Conservation (phyloP, 2,797 vertebrate species). For the Carduelis carduelis region DNA sequence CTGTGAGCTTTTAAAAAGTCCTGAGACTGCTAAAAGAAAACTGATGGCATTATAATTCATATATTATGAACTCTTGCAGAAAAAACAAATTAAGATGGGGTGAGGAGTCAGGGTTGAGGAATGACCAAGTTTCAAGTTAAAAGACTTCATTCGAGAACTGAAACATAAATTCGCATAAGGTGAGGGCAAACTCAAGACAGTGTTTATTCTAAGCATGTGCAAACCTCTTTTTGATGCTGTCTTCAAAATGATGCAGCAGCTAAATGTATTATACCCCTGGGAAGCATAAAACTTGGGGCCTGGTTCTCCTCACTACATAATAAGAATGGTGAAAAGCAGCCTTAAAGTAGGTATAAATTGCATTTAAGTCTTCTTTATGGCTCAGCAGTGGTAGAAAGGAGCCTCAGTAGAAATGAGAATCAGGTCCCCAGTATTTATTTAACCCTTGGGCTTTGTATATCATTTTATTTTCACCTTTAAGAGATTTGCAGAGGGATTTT, state of each 20-base stretch:
- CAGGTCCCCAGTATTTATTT: slow-evolving; percentile 19
- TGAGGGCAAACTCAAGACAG: not conserved
- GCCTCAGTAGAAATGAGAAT: slow-evolving; percentile 3
- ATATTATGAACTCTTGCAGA: not conserved
- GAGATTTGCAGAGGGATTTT: slow-evolving; percentile 49
- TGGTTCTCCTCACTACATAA: slow-evolving; percentile 31
- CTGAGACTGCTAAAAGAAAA: not conserved
- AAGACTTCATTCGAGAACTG: not conserved
- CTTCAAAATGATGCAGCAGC: slow-evolving; percentile 32
- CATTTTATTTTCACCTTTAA: slow-evolving; percentile 43
- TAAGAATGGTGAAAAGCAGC: slow-evolving; percentile 43
- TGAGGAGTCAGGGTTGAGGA: not conserved
- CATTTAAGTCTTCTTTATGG: slow-evolving; percentile 45
- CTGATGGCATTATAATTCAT: not conserved
- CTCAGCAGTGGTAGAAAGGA: slow-evolving; percentile 12
- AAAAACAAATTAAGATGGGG: not conserved
- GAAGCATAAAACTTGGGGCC: slow-evolving; percentile 39
- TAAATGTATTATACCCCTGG: slow-evolving; percentile 23
- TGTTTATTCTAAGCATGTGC: slow-evolving; percentile 38
- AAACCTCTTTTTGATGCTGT: slow-evolving; percentile 34
- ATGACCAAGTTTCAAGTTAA: not conserved
- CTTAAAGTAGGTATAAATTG: slow-evolving; percentile 47
- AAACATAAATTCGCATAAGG: not conserved
- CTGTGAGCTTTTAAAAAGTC: not conserved
- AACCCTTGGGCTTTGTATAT: slow-evolving; percentile 10